Evolutionary conservation across 2,113 vertebrate species (phyloP).

Genomic region (Pachypanchax playfairii): DNA sequence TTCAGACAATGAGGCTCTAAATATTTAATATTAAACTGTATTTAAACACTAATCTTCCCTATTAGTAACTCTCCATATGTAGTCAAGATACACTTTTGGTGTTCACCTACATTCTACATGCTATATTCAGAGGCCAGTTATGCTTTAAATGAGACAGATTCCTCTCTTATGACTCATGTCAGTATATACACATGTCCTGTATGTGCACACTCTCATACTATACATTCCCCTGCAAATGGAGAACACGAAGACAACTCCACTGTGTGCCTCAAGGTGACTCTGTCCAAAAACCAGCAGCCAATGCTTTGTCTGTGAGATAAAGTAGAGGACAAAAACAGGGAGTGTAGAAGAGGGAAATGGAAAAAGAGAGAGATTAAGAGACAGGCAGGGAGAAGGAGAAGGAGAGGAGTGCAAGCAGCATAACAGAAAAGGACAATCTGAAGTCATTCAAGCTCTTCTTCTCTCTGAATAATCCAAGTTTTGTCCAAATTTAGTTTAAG

Average conservation of each 20-base stretch:
- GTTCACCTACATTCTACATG: not conserved
- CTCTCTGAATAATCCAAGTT: slow-evolving; percentile 68
- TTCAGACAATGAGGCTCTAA: not conserved
- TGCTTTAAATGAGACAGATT: not conserved
- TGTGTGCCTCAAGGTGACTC: slow-evolving; percentile 63
- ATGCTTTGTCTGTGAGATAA: slow-evolving; percentile 54
- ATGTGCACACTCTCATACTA: no score
- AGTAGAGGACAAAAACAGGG: slow-evolving; percentile 49
- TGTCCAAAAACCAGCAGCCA: slow-evolving; percentile 35
- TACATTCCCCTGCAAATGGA: not conserved
- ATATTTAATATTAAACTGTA: not conserved
- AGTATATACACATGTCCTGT: not conserved
- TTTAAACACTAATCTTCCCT: not conserved
- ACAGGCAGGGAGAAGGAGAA: slow-evolving; percentile 10
- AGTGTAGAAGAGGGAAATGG: slow-evolving; percentile 28
- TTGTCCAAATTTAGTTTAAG: slow-evolving; percentile 71
- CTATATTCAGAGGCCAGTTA: not conserved
- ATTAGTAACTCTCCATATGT: not conserved
- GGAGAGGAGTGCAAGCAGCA: slow-evolving; percentile 26
- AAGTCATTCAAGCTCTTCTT: slow-evolving; percentile 73
- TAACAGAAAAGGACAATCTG: slow-evolving; percentile 64
- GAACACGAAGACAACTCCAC: slow-evolving; percentile 1
- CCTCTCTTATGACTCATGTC: not conserved
- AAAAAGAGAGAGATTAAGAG: slow-evolving; percentile 48
- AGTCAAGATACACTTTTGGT: not conserved